Base-by-base conservation (phyloP, 2,113 vertebrate genomes). In the Charina bottae region DNA sequence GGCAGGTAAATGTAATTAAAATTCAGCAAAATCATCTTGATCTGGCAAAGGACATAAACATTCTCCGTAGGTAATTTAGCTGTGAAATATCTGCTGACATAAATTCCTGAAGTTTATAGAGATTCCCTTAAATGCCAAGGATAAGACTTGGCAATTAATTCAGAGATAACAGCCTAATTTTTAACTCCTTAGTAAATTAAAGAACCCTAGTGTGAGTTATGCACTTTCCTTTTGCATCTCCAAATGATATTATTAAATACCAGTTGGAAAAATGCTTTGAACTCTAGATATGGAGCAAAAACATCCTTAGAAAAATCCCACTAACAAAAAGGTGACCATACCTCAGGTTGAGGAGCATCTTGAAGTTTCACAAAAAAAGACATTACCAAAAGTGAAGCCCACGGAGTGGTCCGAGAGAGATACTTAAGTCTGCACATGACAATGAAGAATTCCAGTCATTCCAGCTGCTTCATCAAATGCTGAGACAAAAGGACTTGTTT, bases 371-470 rank as follows among this genome's bases (percentile, higher is more conserved):
- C 8, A 94, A 94, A 83, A 72, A 6, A 53, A 90, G 92, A 91
- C 90, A 91, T 95, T 68, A 59, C 94, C 92, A 95, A 72, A 68
- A 87, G 26, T 56, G 58, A 94, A 95, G 21, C 55, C 3, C 6
- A 68, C 26, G 91, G 90, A 0, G 2, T 84, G 2, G 60, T 24
- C 85, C 54, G 26, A 6, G 54, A 90, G 23, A 86, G 37, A 1
- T 90, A 60, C 46, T 93, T 28, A 94, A 56, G 33, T 91, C 93
- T 93, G 24, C 24, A 89, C 26, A 93, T 62, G 3, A 93, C 60
- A 87, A 42, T 37, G 33, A 94, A 78, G 78, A 92, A 91, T 42
- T 78, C 33, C 8, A 19, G 21, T 7, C 33, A 2, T 94, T 93
- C 88, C 86, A 90, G 90, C 9, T 28, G 23, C 12, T 90, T 91